A percentile compares a stretch with the other conserved stretches of the same genome.
phyloP scores from a whole-genome alignment of 2,113 vertebrate species.

The Cochlearius cochlearius region DNA sequence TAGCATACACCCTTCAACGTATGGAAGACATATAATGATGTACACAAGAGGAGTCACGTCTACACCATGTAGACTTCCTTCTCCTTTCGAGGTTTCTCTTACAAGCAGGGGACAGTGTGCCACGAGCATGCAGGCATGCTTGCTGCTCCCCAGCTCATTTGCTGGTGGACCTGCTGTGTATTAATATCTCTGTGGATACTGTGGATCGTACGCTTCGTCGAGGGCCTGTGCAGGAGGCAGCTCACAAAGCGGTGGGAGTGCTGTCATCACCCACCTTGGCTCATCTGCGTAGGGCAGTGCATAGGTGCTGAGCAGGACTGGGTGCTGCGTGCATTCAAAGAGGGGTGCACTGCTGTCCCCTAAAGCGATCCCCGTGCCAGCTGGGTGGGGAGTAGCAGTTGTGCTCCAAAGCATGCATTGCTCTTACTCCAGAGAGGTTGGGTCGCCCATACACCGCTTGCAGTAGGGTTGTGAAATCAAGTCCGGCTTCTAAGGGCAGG shows the following conservation, averaged over 20 bases:
- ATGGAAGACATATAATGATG: rapidly evolving
- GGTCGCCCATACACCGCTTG: rapidly evolving
- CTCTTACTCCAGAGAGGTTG: not conserved
- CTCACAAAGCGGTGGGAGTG: not conserved
- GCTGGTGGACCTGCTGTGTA: not conserved
- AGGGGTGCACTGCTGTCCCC: not conserved
- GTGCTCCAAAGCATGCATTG: not conserved
- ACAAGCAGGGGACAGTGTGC: not conserved
- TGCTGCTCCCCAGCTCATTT: not conserved
- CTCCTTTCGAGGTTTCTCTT: not conserved
- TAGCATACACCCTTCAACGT: not conserved
- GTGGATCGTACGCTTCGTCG: not conserved
- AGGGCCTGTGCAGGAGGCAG: not conserved
- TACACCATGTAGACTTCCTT: not conserved
- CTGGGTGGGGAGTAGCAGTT: not conserved
- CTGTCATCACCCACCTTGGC: rapidly evolving
- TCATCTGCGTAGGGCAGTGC: not conserved
- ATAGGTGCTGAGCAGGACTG: not conserved
- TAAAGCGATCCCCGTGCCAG: rapidly evolving
- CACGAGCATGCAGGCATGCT: rapidly evolving
- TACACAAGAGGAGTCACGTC: not conserved
- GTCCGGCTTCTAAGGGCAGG: not conserved
- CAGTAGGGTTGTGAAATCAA: not conserved
- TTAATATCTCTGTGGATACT: not conserved
- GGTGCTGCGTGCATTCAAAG: not conserved